Conservation (phyloP, 2,888 invertebrate genomes). For the Abrostola tripartita region DNA sequence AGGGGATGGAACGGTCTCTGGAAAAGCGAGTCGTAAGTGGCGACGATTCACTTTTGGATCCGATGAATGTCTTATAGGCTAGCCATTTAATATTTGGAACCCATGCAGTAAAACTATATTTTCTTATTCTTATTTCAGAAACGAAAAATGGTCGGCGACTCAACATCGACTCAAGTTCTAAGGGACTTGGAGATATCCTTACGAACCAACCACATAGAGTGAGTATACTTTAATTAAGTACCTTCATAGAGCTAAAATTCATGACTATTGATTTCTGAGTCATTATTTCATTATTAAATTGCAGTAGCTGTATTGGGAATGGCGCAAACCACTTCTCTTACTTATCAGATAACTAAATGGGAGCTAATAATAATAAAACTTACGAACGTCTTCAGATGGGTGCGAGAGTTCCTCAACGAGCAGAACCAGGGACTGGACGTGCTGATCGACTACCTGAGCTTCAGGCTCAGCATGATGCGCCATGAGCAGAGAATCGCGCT, state of each 20-base stretch:
- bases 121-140: constrained; percentile 92
- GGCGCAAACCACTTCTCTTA: too few relatives aligned
- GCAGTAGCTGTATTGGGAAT: too few relatives aligned
- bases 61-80: too few relatives aligned
- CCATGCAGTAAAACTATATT: not conserved
- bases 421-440: constrained; percentile 98
- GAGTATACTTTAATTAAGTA: constrained; percentile 77
- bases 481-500: constrained; percentile 95
- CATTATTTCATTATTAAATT: not conserved
- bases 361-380: not conserved
- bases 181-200: constrained; percentile 99
- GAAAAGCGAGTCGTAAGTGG: too few relatives aligned
- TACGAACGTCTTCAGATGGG: constrained; percentile 92
- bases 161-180: constrained; percentile 99
- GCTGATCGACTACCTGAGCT: constrained; percentile 98
- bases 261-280: not conserved
- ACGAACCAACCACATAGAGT: constrained; percentile 99
- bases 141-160: constrained; percentile 98
- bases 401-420: constrained; percentile 98
- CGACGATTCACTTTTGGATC: too few relatives aligned
- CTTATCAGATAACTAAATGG: too few relatives aligned
- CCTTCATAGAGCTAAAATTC: not conserved
- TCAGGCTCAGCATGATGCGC: constrained; percentile 97
- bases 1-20: too few relatives aligned
- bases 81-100: not conserved